phyloP scores from a whole-genome alignment of 1,140 invertebrate species.

The Gryllus bimaculatus region DNA sequence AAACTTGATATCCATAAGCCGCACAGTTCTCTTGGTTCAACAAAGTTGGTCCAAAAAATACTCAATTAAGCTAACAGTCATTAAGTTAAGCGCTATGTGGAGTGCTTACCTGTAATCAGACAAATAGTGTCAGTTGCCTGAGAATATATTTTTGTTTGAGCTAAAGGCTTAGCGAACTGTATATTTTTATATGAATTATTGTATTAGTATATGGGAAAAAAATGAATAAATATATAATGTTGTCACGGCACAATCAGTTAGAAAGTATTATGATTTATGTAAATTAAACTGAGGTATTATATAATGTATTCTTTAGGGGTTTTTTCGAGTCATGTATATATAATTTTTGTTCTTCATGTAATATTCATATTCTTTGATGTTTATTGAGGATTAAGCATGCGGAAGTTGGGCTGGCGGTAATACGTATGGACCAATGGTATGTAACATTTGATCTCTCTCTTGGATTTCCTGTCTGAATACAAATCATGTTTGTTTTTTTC shows the following conservation, averaged over 20 bases:
- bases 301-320: too few species aligned
- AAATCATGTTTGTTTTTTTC: conserved; percentile 2
- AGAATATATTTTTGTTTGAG: too few species aligned
- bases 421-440: conserved; percentile 73
- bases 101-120: conserved; percentile 61
- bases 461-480: conserved; percentile 72
- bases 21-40: conserved; percentile 86
- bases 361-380: conserved; percentile 64
- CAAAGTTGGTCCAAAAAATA: conserved; percentile 96
- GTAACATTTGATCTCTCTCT: conserved; percentile 71
- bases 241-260: too few species aligned
- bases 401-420: conserved; percentile 76
- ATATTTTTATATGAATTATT: too few species aligned
- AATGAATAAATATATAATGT: too few species aligned
- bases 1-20: conserved; percentile 96
- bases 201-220: too few species aligned
- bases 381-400: conserved; percentile 78
- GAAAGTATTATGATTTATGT: too few species aligned
- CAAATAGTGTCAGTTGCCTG: too few species aligned
- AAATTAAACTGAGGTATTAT: too few species aligned
- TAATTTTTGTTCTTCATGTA: background rate
- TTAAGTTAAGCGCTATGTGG: conserved; percentile 85
- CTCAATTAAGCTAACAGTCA: conserved; percentile 93
- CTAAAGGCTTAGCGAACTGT: too few species aligned
- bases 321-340: too few species aligned